Conservation (phyloP, 1,140 invertebrate genomes). For the Camponotus vicinus region DNA sequence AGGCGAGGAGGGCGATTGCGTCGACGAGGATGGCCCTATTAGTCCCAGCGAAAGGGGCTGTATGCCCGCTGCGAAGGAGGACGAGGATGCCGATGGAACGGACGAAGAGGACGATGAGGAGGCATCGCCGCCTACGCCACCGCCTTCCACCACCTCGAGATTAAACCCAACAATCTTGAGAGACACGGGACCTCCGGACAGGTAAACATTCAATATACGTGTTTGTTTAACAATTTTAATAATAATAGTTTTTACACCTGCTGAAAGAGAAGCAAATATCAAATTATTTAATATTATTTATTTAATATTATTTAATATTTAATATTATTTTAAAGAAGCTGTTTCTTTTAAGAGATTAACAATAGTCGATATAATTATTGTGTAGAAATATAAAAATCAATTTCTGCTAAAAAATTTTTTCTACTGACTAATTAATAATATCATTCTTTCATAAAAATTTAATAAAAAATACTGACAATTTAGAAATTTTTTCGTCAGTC, state of each 20-base stretch:
- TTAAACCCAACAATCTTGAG: slow-evolving; percentile 82
- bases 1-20: slow-evolving; percentile 87
- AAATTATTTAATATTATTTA: too few species aligned
- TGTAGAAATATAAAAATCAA: too few species aligned
- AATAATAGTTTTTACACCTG: neutral
- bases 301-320: too few species aligned
- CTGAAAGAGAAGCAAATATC: neutral
- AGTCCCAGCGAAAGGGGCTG: slow-evolving; percentile 86
- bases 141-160: slow-evolving; percentile 79
- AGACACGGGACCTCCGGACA: slow-evolving; percentile 84
- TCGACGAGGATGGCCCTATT: slow-evolving; percentile 86
- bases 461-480: neutral
- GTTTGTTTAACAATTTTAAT: neutral
- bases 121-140: slow-evolving; percentile 77
- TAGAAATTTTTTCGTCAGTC: slow-evolving; percentile 6
- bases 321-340: too few species aligned
- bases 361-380: too few species aligned
- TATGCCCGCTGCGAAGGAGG: slow-evolving; percentile 82
- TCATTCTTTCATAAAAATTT: neutral
- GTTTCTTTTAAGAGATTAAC: too few species aligned
- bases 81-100: slow-evolving; percentile 84
- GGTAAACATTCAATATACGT: slow-evolving; percentile 72
- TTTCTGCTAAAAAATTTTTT: too few species aligned
- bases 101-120: slow-evolving; percentile 84
- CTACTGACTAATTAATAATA: neutral